A percentile compares a stretch with the other conserved stretches of the same genome.
These are phyloP conservation scores for Notospermus geniculatus DNA, from an alignment of 1,140 invertebrate genomes.

Conservation along the genomic window DNA sequence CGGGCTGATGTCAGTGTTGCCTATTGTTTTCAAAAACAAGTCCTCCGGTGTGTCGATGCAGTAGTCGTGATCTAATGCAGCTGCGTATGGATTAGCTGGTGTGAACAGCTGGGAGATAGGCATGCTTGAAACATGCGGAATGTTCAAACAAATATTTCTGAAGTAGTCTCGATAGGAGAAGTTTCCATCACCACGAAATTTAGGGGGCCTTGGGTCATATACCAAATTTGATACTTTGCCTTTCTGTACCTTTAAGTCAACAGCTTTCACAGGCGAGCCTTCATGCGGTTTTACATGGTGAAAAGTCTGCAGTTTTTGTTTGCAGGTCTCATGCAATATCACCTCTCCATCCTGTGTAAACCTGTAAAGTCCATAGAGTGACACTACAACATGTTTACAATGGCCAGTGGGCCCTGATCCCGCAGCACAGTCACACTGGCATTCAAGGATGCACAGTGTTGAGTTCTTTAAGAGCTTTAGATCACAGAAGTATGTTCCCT, in stretches of 20 bases:
- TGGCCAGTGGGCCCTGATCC: conserved; percentile 20
- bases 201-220: conserved; percentile 21
- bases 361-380: conserved; percentile 15
- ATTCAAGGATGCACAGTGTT: conserved; percentile 6
- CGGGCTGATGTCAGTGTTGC: too few relatives aligned
- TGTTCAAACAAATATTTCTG: conserved; percentile 16
- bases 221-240: conserved; percentile 16
- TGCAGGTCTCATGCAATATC: conserved; percentile 21
- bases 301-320: conserved; percentile 24
- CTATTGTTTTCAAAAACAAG: too few relatives aligned
- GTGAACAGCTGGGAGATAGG: conserved; percentile 20
- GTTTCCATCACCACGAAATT: neutral
- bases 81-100: conserved; percentile 16
- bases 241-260: conserved; percentile 9
- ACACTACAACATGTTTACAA: conserved; percentile 22
- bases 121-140: conserved; percentile 8
- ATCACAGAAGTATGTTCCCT: conserved; percentile 15
- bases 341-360: conserved; percentile 10
- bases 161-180: conserved; percentile 17
- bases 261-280: conserved; percentile 20
- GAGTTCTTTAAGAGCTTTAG: conserved; percentile 12
- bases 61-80: conserved; percentile 22
- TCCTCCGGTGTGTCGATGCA: too few relatives aligned
- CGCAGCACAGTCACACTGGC: conserved; percentile 24
- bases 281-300: conserved; percentile 16